Base-by-base conservation (phyloP, 1,140 invertebrate species). In the Dolichoris vasculosae region DNA sequence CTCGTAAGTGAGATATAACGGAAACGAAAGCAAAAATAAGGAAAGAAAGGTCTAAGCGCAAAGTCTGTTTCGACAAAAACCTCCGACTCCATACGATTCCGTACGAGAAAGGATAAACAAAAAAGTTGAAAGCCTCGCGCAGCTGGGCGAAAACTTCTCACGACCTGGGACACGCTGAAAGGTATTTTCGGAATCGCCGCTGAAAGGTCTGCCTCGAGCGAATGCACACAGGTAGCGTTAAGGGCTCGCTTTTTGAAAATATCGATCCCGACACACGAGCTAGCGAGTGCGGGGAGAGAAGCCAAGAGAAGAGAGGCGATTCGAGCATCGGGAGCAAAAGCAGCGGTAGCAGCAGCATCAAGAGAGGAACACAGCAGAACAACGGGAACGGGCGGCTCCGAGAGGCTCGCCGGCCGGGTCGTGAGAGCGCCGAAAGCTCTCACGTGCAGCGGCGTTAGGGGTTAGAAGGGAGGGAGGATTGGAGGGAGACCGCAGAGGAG, bases 231-330 rank as follows among this genome's bases (percentile, higher is more conserved):
- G 38, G 69, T 73, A 73, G 38, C 40, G 69, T 43, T 73, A 48
- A 48, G 84, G 78, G 46, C 79, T 82, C 23, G 79, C 55, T 77
- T 82, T 85, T 85, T 77, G n/a, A 82, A 85, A 85, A 85, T 85
- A 85, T 85, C 84, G 84, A 85, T 85, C 67, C 77, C 69, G 23
- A 13, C n/a, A 2, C 84, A 23, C 40, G 83, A 32, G 30, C 13
- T 35, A 59, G 69, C 30, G 9, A 48, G n/a, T n/a, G n/a, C 32
- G 55, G 51, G 76, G 55, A 20, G 81, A 51, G 67, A 51, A 15
- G 32, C 13, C 13, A 67, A 23, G 20, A 26, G 43, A 15, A 35
- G 35, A 48, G n/a, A 20, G 15, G 46, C 15, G 20, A 59, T 43
- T n/a, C n/a, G 63, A 84, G 48, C 38, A 23, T 43, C 8, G 23